Evolutionary conservation across 1,140 invertebrate genomes (phyloP).

Genomic region (Pseudomyrmex concolor): DNA sequence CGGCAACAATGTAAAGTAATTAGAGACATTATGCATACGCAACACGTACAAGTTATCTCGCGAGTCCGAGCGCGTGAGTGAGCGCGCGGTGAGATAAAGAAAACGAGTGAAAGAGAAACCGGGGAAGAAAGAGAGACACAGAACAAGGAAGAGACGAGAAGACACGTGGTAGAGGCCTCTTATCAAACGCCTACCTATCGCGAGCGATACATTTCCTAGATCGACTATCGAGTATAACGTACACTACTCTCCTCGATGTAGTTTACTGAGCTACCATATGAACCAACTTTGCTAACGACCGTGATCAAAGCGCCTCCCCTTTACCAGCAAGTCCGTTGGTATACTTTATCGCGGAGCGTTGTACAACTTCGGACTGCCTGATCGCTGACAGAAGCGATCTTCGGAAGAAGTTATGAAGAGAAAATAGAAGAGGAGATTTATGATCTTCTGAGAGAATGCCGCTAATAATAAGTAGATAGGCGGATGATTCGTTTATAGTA

Average conservation of each 20-base stretch:
- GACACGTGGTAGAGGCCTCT: slow-evolving; percentile 12
- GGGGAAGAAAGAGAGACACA: background rate
- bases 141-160: background rate
- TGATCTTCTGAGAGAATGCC: slow-evolving; percentile 30
- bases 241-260: slow-evolving; percentile 46
- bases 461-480: slow-evolving; percentile 33
- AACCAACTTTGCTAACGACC: slow-evolving; percentile 56
- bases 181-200: slow-evolving; percentile 61
- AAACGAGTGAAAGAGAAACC: slow-evolving; percentile 5
- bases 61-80: slow-evolving; percentile 36
- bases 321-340: background rate
- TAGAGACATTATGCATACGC: slow-evolving; percentile 67
- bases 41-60: slow-evolving; percentile 61
- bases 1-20: slow-evolving; percentile 65
- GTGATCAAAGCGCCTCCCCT: slow-evolving; percentile 51
- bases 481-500: slow-evolving; percentile 35
- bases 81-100: slow-evolving; percentile 27
- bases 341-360: slow-evolving; percentile 22
- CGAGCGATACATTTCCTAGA: slow-evolving; percentile 70
- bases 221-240: slow-evolving; percentile 64
- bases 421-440: slow-evolving; percentile 23
- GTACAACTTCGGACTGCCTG: slow-evolving; percentile 11
- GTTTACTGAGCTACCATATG: slow-evolving; percentile 50
- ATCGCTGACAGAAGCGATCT: slow-evolving; percentile 16
- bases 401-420: slow-evolving; percentile 11